Conservation (phyloP, 2,797 vertebrate genomes). For the Vultur gryphus region DNA sequence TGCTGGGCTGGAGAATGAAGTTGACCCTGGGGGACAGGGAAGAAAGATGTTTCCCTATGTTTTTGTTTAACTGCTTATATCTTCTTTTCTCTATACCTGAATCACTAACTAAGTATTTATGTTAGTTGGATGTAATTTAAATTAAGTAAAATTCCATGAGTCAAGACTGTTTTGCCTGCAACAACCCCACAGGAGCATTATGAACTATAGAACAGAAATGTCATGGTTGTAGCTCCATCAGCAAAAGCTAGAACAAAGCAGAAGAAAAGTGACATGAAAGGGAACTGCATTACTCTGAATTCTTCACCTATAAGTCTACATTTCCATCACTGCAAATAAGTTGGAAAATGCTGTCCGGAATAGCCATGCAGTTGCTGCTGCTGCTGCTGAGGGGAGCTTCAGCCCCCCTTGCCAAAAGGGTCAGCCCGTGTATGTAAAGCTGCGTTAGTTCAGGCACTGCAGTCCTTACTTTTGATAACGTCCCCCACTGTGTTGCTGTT, state of each 20-base stretch:
- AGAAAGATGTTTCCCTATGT: background rate
- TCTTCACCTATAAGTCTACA: background rate
- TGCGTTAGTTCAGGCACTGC: accelerated
- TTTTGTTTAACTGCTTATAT: background rate
- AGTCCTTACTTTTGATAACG: background rate
- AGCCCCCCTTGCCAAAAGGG: background rate
- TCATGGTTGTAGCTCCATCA: background rate
- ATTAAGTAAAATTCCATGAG: background rate
- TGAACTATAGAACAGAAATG: background rate
- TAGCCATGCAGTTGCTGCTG: background rate
- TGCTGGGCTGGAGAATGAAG: background rate
- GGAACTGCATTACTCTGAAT: background rate
- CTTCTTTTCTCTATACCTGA: background rate
- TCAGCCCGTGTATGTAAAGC: accelerated
- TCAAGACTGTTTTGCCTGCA: background rate
- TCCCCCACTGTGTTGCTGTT: background rate
- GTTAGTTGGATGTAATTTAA: background rate
- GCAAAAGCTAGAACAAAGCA: background rate
- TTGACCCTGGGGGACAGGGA: background rate
- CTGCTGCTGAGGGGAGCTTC: background rate
- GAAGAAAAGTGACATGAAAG: background rate
- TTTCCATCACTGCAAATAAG: background rate
- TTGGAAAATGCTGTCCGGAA: background rate
- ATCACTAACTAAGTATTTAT: background rate
- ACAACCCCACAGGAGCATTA: background rate